Conservation (phyloP, 1,140 invertebrate species). For the Riptortus pedestris region DNA sequence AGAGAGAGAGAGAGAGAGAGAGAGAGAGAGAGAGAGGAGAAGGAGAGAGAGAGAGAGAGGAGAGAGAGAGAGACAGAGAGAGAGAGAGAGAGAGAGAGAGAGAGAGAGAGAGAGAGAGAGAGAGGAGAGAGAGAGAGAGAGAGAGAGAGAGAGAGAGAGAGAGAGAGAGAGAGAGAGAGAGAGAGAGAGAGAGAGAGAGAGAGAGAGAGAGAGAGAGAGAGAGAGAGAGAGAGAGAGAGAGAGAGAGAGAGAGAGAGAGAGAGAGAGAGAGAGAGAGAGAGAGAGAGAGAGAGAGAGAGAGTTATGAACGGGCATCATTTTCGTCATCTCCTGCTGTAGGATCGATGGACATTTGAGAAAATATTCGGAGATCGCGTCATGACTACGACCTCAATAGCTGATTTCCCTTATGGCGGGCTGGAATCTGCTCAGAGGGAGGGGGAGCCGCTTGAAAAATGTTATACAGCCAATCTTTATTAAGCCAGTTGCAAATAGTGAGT, state of each 20-base stretch:
- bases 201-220: neutral
- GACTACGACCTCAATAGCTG: no score
- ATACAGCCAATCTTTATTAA: no score
- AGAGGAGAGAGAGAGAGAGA: conserved; percentile 2
- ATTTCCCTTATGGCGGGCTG: no score
- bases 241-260: neutral
- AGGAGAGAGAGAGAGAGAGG: neutral
- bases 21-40: neutral
- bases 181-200: neutral
- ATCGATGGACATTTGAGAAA: no score
- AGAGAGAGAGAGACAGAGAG: neutral
- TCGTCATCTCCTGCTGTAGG: no score
- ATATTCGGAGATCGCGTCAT: no score
- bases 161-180: conserved; percentile 7
- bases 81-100: neutral
- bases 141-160: conserved; percentile 9
- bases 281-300: neutral
- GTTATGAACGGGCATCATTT: no score
- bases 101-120: conserved; percentile 9
- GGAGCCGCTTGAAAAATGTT: no score
- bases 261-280: neutral
- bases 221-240: conserved; percentile 2
- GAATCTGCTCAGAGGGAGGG: no score
- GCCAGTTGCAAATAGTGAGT: no score
- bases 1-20: conserved; percentile 13